Evolutionary conservation across 2,888 invertebrate species (phyloP).

Genomic region (Rosalia funebris): DNA sequence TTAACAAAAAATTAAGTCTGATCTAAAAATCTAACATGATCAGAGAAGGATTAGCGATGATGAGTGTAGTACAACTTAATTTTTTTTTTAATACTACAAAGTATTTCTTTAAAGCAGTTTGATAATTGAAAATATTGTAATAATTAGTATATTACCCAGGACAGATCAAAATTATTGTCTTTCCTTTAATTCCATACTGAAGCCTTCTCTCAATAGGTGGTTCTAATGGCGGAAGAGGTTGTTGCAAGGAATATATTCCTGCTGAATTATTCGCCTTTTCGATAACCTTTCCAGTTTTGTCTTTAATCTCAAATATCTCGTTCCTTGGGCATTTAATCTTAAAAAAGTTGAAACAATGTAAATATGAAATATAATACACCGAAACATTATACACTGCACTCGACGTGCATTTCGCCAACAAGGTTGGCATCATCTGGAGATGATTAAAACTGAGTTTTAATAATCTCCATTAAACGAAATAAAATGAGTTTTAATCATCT

Average conservation of each 20-base stretch:
- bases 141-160: slow-evolving; percentile 64
- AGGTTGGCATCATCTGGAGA: not conserved
- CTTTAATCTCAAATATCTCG: slow-evolving; percentile 66
- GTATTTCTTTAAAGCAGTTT: too few species aligned
- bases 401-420: not conserved
- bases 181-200: slow-evolving; percentile 61
- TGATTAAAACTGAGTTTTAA: not conserved
- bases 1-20: too few species aligned
- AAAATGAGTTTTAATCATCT: not conserved
- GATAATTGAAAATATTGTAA: too few species aligned
- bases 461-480: not conserved
- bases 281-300: slow-evolving; percentile 66
- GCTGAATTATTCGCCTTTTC: slow-evolving; percentile 72
- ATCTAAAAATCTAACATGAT: too few species aligned
- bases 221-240: slow-evolving; percentile 64
- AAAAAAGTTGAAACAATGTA: slow-evolving; percentile 7
- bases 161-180: slow-evolving; percentile 62
- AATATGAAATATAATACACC: too few species aligned
- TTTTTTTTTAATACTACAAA: too few species aligned
- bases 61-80: too few species aligned
- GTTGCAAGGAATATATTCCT: slow-evolving; percentile 68
- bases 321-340: slow-evolving; percentile 64
- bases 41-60: too few species aligned
- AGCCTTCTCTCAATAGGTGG: slow-evolving; percentile 63
- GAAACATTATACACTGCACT: too few species aligned